phyloP scores from a whole-genome alignment of 2,113 vertebrate genomes.

The Spheniscus mendiculus region DNA sequence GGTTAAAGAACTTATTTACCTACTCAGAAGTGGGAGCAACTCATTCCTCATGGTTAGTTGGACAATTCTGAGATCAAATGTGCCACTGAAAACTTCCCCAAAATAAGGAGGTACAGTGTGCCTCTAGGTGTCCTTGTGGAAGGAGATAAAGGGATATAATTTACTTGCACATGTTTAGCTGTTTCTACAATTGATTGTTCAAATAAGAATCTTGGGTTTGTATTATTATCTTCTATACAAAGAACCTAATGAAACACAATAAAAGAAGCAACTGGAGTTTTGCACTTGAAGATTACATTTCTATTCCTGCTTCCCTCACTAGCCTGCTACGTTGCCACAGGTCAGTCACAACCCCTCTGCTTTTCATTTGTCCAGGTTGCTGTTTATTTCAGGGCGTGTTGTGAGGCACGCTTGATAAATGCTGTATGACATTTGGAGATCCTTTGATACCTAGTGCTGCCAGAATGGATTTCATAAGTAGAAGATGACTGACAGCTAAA shows the following conservation, averaged over 20 bases:
- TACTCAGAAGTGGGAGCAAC: not conserved
- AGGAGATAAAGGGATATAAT: not conserved
- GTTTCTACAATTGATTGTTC: not conserved
- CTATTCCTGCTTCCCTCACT: not conserved
- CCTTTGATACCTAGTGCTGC: not conserved
- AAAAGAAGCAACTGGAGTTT: not conserved
- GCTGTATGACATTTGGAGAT: not conserved
- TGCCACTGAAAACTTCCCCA: not conserved
- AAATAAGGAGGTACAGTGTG: not conserved
- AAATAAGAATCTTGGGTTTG: not conserved
- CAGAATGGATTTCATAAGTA: not conserved
- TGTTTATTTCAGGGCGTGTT: not conserved
- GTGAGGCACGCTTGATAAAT: not conserved
- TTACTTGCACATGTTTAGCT: not conserved
- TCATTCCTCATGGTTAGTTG: not conserved
- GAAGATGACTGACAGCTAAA: not conserved
- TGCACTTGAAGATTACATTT: not conserved
- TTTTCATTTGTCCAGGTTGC: not conserved
- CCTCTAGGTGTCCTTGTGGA: not conserved
- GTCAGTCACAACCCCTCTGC: not conserved
- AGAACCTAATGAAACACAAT: not conserved
- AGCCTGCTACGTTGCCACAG: not conserved
- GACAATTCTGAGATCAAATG: not conserved
- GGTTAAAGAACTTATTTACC: not conserved
- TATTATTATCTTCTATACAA: not conserved